These are phyloP conservation scores for Phalera bucephala DNA, from an alignment of 2,888 invertebrate species.

Conservation along the genomic window DNA sequence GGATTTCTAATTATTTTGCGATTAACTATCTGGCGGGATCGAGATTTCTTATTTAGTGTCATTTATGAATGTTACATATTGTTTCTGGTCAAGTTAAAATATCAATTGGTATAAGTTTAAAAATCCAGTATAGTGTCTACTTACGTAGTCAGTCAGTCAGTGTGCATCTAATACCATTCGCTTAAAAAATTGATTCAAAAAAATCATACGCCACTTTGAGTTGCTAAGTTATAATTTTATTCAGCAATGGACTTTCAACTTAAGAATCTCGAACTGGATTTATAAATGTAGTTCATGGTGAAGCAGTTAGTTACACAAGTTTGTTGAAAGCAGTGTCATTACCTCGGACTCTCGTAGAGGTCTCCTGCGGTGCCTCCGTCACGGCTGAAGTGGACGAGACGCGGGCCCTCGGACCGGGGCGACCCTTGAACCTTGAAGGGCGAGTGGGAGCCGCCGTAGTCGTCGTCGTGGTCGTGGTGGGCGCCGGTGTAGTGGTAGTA, in stretches of 20 bases:
- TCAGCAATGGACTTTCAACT: slow-evolving; percentile 22
- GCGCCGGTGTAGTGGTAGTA: slow-evolving; percentile 71
- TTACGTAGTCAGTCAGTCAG: too few species aligned
- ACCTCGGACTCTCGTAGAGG: slow-evolving; percentile 78
- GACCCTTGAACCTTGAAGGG: slow-evolving; percentile 70
- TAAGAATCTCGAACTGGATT: slow-evolving; percentile 27
- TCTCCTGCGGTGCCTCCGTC: slow-evolving; percentile 71
- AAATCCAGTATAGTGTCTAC: too few species aligned
- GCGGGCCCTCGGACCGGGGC: slow-evolving; percentile 68
- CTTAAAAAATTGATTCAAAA: too few species aligned
- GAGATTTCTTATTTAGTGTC: too few species aligned
- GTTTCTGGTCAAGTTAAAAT: too few species aligned
- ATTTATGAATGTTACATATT: too few species aligned
- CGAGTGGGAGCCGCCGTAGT: slow-evolving; percentile 67
- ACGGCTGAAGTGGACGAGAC: slow-evolving; percentile 67
- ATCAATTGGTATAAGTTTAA: too few species aligned
- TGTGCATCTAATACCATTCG: too few species aligned
- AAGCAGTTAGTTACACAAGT: slow-evolving; percentile 20
- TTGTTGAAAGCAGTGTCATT: slow-evolving; percentile 29
- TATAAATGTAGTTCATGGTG: slow-evolving; percentile 31
- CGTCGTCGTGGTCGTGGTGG: slow-evolving; percentile 75
- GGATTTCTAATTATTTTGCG: too few species aligned
- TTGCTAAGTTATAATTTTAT: slow-evolving; percentile 15
- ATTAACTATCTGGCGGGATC: too few species aligned
- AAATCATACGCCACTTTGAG: too few species aligned